These are phyloP conservation scores for Craseonycteris thonglongyai DNA, from an alignment of 2,113 vertebrate species.

Conservation along the genomic window DNA sequence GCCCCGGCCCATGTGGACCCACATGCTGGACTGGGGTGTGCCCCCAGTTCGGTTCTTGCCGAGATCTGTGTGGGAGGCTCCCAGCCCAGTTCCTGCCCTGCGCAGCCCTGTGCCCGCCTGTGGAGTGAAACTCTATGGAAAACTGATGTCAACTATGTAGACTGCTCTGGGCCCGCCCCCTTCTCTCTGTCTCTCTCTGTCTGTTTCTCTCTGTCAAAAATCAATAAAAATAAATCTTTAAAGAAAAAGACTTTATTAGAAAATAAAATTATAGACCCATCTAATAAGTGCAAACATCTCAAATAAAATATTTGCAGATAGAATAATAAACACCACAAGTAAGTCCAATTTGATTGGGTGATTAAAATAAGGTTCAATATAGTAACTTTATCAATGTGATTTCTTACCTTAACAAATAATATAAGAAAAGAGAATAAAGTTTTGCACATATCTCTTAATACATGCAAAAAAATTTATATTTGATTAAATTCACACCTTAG, in stretches of 20 bases:
- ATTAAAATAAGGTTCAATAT: background rate
- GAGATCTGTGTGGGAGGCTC: no score
- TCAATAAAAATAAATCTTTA: no score
- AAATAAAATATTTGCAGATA: background rate
- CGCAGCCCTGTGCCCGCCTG: no score
- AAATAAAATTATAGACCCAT: background rate
- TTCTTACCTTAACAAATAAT: background rate
- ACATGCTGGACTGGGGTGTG: no score
- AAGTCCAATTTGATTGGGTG: background rate
- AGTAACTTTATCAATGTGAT: background rate
- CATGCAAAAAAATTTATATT: background rate
- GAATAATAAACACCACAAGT: background rate
- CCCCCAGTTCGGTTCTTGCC: no score
- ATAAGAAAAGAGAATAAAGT: background rate
- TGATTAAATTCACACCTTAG: background rate
- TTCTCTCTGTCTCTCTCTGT: no score
- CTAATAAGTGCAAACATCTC: background rate
- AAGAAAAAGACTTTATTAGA: background rate
- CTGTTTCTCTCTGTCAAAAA: no score
- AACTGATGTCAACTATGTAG: no score
- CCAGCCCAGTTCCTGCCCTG: no score
- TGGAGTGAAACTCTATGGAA: no score
- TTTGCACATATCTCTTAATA: background rate
- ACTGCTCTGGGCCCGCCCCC: no score
- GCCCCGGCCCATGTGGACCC: no score